A percentile compares a stretch with the other conserved stretches of the same genome.
phyloP scores from a whole-genome alignment of 2,888 invertebrate genomes.

The Tiliacea aurago region DNA sequence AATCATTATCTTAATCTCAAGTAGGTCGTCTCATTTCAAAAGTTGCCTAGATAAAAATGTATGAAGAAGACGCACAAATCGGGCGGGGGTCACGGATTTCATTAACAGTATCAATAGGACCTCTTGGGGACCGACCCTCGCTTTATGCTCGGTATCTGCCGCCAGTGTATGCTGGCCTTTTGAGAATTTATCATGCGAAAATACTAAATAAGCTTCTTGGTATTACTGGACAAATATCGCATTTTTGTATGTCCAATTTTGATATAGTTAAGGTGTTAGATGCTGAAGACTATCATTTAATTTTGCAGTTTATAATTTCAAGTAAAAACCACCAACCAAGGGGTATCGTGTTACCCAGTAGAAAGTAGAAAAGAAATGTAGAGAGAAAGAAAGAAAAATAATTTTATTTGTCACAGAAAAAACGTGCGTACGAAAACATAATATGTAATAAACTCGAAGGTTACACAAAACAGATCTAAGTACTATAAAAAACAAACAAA shows the following conservation, averaged over 20 bases:
- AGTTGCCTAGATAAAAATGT: slow-evolving; percentile 57
- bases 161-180: slow-evolving; percentile 67
- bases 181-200: slow-evolving; percentile 58
- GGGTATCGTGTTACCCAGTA: too few species aligned
- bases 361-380: too few species aligned
- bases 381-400: too few species aligned
- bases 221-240: not conserved
- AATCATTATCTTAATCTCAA: slow-evolving; percentile 34
- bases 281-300: not conserved
- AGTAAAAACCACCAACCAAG: not conserved
- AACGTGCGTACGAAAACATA: too few species aligned
- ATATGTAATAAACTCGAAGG: too few species aligned
- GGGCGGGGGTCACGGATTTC: slow-evolving; percentile 80
- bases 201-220: slow-evolving; percentile 44
- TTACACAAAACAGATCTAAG: too few species aligned
- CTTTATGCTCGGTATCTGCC: slow-evolving; percentile 65
- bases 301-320: not conserved
- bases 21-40: slow-evolving; percentile 44
- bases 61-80: slow-evolving; percentile 64
- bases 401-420: too few species aligned
- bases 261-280: not conserved
- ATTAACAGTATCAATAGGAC: slow-evolving; percentile 81
- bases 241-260: not conserved
- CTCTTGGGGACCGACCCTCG: slow-evolving; percentile 71
- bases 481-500: too few species aligned